Evolutionary conservation across 2,797 vertebrate species (phyloP), one percentile per base, ranked within the genome.

Genomic region (Cynodonichthys magdalenae): DNA sequence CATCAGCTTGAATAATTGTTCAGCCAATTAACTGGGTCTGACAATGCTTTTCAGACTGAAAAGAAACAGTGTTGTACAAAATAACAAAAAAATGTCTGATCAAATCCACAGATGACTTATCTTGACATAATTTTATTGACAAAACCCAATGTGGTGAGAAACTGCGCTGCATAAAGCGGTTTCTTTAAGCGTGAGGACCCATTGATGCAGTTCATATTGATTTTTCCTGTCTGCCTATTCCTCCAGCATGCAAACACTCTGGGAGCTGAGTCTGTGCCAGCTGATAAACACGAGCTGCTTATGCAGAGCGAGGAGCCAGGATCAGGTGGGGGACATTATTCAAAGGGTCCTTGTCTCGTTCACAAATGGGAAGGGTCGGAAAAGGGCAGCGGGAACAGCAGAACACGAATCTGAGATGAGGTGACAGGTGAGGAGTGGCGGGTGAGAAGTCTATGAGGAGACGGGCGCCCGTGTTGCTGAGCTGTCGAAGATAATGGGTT

Each of bases 401-500:
- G 36, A 3, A 60, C 71, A 60, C 46, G 68, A 73, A 65, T 74
- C 64, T 63, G 50, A 74, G 71, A 56, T 27, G 7, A 68, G 77
- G 80, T 73, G 84, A 84, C 82, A 75, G 76, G 73, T 60, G 72
- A 71, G 67, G 76, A 85, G 85, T 58, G 74, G 76, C 83, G 62
- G 79, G 80, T 61, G 86, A 88, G 89, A 88, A 89, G 82, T 77
- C 59, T 55, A 46, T 36, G 29, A 3, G 6, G 47, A 64, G 77
- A 74, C 65, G 70, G 77, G 59, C 61, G 41, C 24, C 57, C 55
- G 50, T 63, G 81, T 53, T 20, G 58, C 66, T 65, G 76, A 31
- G 71, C 77, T 82, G 79, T 78, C 80, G 77, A 59, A 88, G 87
- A 83, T 89, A 91, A 92, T 77, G 75, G 80, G 87, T 87, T 89